A percentile compares a stretch with the other conserved stretches of the same genome.
These are phyloP conservation scores for Rotaria socialis DNA, from an alignment of 2,888 invertebrate species.

Conservation along the genomic window DNA sequence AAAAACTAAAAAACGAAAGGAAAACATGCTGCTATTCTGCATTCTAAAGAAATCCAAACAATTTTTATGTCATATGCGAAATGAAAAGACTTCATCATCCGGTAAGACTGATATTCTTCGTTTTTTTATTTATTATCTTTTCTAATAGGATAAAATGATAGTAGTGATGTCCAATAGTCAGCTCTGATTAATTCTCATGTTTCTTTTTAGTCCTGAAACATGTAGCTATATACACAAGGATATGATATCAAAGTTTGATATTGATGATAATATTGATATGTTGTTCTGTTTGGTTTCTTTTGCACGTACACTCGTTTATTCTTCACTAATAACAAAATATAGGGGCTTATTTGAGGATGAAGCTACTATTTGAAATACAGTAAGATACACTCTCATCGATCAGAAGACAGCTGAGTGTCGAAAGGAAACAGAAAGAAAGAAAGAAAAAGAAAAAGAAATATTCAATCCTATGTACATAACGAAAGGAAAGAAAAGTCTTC, in stretches of 20 bases:
- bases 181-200: neutral
- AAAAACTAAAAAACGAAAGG: too few relatives aligned
- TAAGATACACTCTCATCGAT: neutral
- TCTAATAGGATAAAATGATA: neutral
- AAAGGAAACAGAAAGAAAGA: neutral
- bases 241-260: neutral
- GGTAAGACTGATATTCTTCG: neutral
- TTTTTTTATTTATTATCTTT: neutral
- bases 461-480: neutral
- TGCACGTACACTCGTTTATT: neutral
- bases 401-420: neutral
- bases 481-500: neutral
- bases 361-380: neutral
- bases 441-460: neutral
- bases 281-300: neutral
- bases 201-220: neutral
- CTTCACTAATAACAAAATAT: neutral
- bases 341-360: neutral
- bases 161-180: neutral
- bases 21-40: neutral
- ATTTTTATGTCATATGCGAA: neutral
- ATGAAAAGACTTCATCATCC: neutral
- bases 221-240: neutral
- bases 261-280: conserved; percentile 10
- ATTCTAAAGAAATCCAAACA: neutral